A percentile compares a stretch with the other conserved stretches of the same genome.
Evolutionary conservation across 2,888 invertebrate genomes (phyloP).

Genomic region (Tuberolachnus salignus): DNA sequence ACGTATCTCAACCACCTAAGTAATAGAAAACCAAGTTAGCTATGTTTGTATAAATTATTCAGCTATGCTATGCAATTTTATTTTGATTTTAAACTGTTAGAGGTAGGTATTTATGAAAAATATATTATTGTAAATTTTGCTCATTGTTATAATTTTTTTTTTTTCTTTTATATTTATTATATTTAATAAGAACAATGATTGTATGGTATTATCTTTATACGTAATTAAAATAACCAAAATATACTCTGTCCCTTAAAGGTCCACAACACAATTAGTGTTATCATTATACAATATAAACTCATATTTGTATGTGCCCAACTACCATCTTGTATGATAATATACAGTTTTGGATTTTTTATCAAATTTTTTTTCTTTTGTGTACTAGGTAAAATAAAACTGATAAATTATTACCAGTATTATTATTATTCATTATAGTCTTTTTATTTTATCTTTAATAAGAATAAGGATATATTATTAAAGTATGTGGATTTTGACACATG

Average conservation of each 20-base stretch:
- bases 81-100: constrained; percentile 3
- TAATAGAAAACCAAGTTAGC: constrained; percentile 10
- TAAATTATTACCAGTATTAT: too few relatives aligned
- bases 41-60: constrained; percentile 18
- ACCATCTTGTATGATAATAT: too few relatives aligned
- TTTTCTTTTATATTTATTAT: constrained; percentile 29
- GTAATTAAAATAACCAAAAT: constrained; percentile 1
- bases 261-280: not conserved
- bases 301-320: too few relatives aligned
- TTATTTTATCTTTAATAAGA: too few relatives aligned
- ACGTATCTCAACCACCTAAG: constrained; percentile 30
- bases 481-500: too few relatives aligned
- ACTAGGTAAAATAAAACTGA: too few relatives aligned
- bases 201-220: not conserved
- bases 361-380: too few relatives aligned
- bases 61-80: constrained; percentile 31
- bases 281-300: not conserved
- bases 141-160: constrained; percentile 37
- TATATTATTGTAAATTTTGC: constrained; percentile 21
- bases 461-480: too few relatives aligned
- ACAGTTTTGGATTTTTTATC: too few relatives aligned
- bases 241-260: constrained; percentile 1
- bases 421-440: too few relatives aligned
- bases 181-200: constrained; percentile 28
- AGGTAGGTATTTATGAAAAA: constrained; percentile 3